Evolutionary conservation across 2,797 vertebrate genomes (phyloP).

Genomic region (Siniperca obscura): DNA sequence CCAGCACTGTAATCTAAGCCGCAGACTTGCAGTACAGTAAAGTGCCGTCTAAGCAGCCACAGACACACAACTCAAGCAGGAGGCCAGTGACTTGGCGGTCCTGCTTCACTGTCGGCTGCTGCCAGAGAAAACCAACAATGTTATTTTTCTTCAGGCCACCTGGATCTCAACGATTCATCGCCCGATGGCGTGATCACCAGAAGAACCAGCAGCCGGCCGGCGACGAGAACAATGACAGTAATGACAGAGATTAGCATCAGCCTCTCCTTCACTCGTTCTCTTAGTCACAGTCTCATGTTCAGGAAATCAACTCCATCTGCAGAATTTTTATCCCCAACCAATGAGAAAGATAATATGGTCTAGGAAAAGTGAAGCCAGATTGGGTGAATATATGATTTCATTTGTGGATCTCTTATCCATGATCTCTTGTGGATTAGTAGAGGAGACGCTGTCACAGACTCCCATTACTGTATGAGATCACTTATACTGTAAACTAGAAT

Average conservation of each 20-base stretch:
- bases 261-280: slow-evolving; percentile 42
- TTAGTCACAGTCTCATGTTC: slow-evolving; percentile 51
- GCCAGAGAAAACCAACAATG: slow-evolving; percentile 57
- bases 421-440: slow-evolving; percentile 11
- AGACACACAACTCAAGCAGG: slow-evolving; percentile 36
- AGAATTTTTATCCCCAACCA: slow-evolving; percentile 35
- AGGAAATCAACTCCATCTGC: slow-evolving; percentile 80
- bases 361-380: slow-evolving; percentile 51
- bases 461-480: slow-evolving; percentile 55
- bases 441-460: slow-evolving; percentile 46
- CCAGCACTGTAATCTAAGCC: slow-evolving; percentile 32
- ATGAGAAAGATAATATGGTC: slow-evolving; percentile 18
- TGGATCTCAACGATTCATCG: slow-evolving; percentile 66
- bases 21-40: slow-evolving; percentile 26
- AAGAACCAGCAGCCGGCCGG: slow-evolving; percentile 53
- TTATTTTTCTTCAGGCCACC: slow-evolving; percentile 66
- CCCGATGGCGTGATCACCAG: slow-evolving; percentile 60
- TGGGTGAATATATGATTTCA: slow-evolving; percentile 55
- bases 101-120: slow-evolving; percentile 29
- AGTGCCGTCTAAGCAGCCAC: slow-evolving; percentile 48
- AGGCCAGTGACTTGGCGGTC: slow-evolving; percentile 38
- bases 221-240: slow-evolving; percentile 71
- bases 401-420: slow-evolving; percentile 19
- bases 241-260: slow-evolving; percentile 74
- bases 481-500: not conserved